Evolutionary conservation across 2,113 vertebrate genomes (phyloP), one percentile per base, ranked within the genome.

Genomic region (Euleptes europaea): DNA sequence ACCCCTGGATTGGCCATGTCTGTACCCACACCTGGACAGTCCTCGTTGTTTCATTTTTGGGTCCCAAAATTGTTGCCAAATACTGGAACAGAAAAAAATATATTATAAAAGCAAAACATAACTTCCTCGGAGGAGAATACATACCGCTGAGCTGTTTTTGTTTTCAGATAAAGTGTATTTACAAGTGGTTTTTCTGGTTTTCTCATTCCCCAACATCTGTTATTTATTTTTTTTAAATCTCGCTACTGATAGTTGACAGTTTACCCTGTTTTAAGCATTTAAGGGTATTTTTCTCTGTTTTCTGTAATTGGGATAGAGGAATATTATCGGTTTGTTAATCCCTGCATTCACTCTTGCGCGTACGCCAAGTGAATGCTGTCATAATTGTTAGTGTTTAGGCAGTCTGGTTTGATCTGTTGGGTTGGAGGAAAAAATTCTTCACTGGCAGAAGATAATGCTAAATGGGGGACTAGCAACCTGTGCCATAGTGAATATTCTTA

Each of bases 311-410:
- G 9, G 88, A n/a, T 31, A 88, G 17, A 40, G 54, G 63, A 10
- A 91, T 71, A 83, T 51, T 74, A 78, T 82, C 84, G 82, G 13
- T 73, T 72, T 88, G 11, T 90, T 93, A 80, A 77, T 84, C 66
- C 86, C 91, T 8, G 31, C 81, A 54, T 33, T 83, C 60, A 4
- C 31, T 65, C 51, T 1, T 87, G 42, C 81, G 89, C 51, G 67
- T 88, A 33, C 69, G 89, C 86, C 49, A 63, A 42, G 63, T 81
- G 86, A 76, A 88, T 78, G 88, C 91, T 91, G 88, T 38, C 65
- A 51, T n/a, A 82, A 49, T 31, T 91, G 47, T 85, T 91, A 51
- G 71, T 0, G 82, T 65, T 66, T 69, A 35, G 63, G 23, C 12
- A 35, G 28, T 57, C 67, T 69, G 35, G 44, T 51, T 33, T 47